Conservation (phyloP, 2,888 invertebrate genomes). For the Heliconius charithonia region DNA sequence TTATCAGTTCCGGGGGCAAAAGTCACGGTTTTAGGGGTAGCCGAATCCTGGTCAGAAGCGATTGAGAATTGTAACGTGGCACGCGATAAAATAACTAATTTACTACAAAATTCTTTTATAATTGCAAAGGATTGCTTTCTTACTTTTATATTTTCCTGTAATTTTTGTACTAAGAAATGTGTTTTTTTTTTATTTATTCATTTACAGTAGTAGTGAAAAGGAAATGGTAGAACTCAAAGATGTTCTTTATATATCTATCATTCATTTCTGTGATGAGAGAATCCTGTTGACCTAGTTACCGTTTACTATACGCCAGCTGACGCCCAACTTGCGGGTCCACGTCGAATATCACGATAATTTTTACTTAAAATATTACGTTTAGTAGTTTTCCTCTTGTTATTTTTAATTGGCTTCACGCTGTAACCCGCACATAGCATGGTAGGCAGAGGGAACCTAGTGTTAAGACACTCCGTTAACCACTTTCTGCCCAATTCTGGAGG, state of each 20-base stretch:
- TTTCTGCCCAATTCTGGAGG: too few species aligned
- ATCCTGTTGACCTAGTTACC: constrained; percentile 22
- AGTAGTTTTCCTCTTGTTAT: background rate
- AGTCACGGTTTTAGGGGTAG: constrained; percentile 77
- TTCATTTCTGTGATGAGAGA: constrained; percentile 17
- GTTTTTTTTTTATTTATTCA: constrained; percentile 8
- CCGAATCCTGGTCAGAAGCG: constrained; percentile 72
- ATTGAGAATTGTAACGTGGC: constrained; percentile 40
- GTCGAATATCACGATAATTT: constrained; percentile 7
- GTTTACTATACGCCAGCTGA: constrained; percentile 23
- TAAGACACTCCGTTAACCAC: too few species aligned
- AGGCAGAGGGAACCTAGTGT: too few species aligned
- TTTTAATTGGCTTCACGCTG: too few species aligned
- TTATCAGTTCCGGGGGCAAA: constrained; percentile 80
- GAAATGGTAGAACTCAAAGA: background rate
- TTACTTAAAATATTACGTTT: constrained; percentile 5
- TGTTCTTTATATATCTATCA: constrained; percentile 3
- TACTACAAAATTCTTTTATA: constrained; percentile 13
- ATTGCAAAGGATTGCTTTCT: background rate
- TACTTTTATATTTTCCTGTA: background rate
- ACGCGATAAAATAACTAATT: constrained; percentile 37
- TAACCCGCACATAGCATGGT: too few species aligned
- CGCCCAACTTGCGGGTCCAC: constrained; percentile 19
- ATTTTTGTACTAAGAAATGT: constrained; percentile 18
- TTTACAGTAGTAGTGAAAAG: background rate